Base-by-base conservation (phyloP, 1,140 invertebrate species). In the Camponotus floridanus region DNA sequence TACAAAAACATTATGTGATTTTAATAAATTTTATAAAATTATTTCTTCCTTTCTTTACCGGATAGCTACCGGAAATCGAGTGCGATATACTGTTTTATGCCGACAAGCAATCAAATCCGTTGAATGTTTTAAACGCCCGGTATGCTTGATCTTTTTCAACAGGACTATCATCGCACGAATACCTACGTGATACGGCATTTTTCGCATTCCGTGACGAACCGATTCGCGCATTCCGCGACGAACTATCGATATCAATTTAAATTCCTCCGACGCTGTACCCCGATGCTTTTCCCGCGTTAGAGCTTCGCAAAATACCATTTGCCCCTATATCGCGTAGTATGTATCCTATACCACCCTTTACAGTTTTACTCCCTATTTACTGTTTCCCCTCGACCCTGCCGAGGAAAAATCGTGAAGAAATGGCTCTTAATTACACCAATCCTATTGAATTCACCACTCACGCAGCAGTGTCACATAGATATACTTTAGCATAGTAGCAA, bases 401-500 rank as follows among this genome's bases (percentile, higher is more conserved):
- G 71, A 87, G 86, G 89, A 92, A 94, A 94, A 94, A 94, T 94
- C 93, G 93, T 92, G 94, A 93, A 94, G 94, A 95, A 95, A 95
- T 94, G 94, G 93, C 94, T 95, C 94, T 95, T 95, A 95, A 95
- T 95, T 95, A 95, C 94, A 95, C 91, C 94, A 92, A 95, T 95
- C 93, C 94, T 90, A 94, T 95, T 94, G 92, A 95, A 94, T 95
- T 92, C 91, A 76, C 88, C 86, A 87, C 90, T 87, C 90, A 88
- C 59, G 85, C 89, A 87, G 86, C 88, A 83, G 79, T 81, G 91
- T 87, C 93, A 92, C 93, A 91, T 93, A 91, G n/a, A 73, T 31
- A 45, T 51, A 36, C 68, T 71, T 55, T 36, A 21, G 1, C 21
- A 5, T 18, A 51, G 5, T 51, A 73, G 33, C 92, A 86, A 83